phyloP scores from a whole-genome alignment of 2,113 vertebrate species.

The Pluvialis apricaria region DNA sequence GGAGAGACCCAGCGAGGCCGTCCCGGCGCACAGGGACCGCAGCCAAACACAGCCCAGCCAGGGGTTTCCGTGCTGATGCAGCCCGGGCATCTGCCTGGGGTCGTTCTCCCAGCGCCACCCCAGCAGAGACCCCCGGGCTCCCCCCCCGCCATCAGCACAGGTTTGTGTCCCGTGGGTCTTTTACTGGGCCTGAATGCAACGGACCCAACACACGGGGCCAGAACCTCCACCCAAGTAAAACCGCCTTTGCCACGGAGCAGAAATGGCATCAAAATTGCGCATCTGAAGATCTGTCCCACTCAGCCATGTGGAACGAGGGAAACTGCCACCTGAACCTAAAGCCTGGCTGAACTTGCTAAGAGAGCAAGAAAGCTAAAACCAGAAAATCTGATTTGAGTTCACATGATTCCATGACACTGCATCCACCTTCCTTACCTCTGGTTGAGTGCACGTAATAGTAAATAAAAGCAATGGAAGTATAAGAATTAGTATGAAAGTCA shows the following conservation, averaged over 20 bases:
- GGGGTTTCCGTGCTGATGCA: not conserved
- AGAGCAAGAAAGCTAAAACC: not conserved
- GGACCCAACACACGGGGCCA: fast-evolving
- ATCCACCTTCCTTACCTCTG: not conserved
- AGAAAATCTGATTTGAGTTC: not conserved
- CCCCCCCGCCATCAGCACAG: not conserved
- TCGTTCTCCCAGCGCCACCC: not conserved
- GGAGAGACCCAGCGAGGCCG: not conserved
- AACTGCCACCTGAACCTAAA: not conserved
- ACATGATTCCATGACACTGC: fast-evolving
- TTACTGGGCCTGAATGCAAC: not conserved
- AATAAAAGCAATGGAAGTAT: not conserved
- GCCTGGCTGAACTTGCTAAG: not conserved
- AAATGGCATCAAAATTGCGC: not conserved
- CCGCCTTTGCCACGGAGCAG: fast-evolving
- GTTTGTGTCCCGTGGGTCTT: not conserved
- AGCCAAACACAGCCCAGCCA: not conserved
- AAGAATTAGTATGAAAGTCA: not conserved
- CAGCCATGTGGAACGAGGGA: not conserved
- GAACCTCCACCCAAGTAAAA: not conserved
- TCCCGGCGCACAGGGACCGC: fast-evolving
- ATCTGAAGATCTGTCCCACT: not conserved
- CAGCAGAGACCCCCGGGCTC: fast-evolving
- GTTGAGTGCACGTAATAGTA: fast-evolving
- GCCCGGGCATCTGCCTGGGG: not conserved